phyloP scores from a whole-genome alignment of 2,888 invertebrate genomes.

The Bugula neritina region DNA sequence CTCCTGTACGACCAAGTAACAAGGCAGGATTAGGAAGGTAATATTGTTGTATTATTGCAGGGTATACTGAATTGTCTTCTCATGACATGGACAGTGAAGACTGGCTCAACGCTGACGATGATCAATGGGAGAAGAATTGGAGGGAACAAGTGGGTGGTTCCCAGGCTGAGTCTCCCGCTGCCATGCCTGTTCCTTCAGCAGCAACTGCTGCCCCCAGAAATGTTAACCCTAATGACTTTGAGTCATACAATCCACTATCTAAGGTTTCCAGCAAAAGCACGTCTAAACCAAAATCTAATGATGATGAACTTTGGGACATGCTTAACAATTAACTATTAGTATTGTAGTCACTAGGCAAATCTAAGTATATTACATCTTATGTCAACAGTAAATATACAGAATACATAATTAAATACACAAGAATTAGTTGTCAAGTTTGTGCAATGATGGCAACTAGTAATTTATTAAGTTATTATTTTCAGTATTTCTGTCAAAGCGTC shows the following conservation, averaged over 20 bases:
- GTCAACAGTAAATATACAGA: no score
- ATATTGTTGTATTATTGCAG: not conserved
- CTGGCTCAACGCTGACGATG: slow-evolving; percentile 23
- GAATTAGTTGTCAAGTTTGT: no score
- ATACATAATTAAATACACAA: no score
- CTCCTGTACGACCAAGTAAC: not conserved
- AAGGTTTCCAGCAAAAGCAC: not conserved
- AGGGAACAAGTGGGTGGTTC: slow-evolving; percentile 4
- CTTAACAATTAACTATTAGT: slow-evolving; percentile 2
- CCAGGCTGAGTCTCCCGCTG: not conserved
- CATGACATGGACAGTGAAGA: slow-evolving; percentile 7
- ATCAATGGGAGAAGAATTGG: slow-evolving; percentile 26
- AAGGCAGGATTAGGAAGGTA: not conserved
- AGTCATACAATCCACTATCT: slow-evolving; percentile 9
- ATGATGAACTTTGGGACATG: slow-evolving; percentile 22
- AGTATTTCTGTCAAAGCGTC: no score
- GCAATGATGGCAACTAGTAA: no score
- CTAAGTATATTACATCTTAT: no score
- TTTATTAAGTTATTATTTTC: no score
- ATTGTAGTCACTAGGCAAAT: no score
- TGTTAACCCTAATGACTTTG: slow-evolving; percentile 24
- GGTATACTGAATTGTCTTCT: not conserved
- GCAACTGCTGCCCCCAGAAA: not conserved
- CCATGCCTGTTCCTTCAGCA: not conserved
- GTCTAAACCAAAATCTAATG: slow-evolving; percentile 9